Base-by-base conservation (phyloP, 30 jellyfish, hydroid and myxozoan genomes). In the Aurelia coerulea region DNA sequence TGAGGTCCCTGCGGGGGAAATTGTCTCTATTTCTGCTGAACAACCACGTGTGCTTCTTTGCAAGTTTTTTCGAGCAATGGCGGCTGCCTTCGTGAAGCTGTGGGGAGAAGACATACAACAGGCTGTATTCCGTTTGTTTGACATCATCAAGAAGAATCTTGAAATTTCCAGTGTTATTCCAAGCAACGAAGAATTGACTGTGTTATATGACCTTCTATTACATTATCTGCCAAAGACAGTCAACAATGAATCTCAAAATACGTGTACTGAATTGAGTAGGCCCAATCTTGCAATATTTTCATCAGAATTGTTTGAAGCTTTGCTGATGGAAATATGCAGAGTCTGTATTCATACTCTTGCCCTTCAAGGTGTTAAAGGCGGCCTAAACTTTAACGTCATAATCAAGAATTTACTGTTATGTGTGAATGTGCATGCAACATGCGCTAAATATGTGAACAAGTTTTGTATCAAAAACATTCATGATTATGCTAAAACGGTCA, bases 1-100 rank as follows among this genome's bases (percentile, higher is more conserved):
- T 6, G 37, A 60, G 31, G 78, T 10, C 29, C 15, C 42, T 59
- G 88, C 88, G 88, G 35, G 10, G 88, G 78, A 78, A 67, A 5
- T 50, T 78, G 78, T 62, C 83, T 73, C 83, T 15, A 16, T 67
- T 67, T 19, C 72, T 2, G 29, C 56, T 46, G 16, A 46, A 46
- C 0, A 46, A 46, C 56, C 56, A 46, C 56, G 56, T 46, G 56
- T 46, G 3, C 8, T n/a, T 3, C 78, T 18, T 67, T 67, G 16
- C 49, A 67, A 0, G 10, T 34, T 67, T 67, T 18, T 41, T n/a
- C 33, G 53, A 34, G 63, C 53, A 46, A 70, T 32, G 58, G 58
- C 58, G 67, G 29, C 89, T 35, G 78, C 46, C 10, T 6, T 79
- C 13, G 72, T 59, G 66, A 35, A 42, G 32, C 19, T 51, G 42